These are phyloP conservation scores for Staurois parvus DNA, from an alignment of 2,797 vertebrate species.

Conservation along the genomic window DNA sequence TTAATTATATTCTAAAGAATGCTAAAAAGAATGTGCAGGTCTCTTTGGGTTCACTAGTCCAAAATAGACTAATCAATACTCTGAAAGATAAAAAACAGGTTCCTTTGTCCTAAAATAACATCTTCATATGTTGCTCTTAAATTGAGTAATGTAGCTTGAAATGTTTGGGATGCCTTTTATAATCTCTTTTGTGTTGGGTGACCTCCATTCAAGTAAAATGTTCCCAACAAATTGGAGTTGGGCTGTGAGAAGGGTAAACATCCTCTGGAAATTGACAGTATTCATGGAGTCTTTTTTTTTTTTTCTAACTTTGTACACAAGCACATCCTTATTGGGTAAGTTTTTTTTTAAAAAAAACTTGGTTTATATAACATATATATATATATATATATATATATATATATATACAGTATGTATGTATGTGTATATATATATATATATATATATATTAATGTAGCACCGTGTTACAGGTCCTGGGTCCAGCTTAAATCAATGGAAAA, in stretches of 20 bases:
- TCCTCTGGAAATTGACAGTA: too few relatives aligned
- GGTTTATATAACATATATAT: too few relatives aligned
- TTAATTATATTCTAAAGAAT: constrained; percentile 19
- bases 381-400: too few relatives aligned
- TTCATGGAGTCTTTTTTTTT: too few relatives aligned
- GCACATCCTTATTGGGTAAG: too few relatives aligned
- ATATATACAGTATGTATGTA: too few relatives aligned
- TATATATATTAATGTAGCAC: too few relatives aligned
- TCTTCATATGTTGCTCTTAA: background rate
- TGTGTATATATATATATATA: too few relatives aligned
- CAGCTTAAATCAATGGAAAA: too few relatives aligned
- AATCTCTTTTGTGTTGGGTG: constrained; percentile 37
- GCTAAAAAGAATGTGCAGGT: background rate
- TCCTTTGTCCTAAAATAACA: constrained; percentile 23
- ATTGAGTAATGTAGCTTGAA: constrained; percentile 37
- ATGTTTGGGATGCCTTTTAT: constrained; percentile 40
- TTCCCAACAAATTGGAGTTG: constrained; percentile 6
- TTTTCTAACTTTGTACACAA: too few relatives aligned
- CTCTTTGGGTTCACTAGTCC: background rate
- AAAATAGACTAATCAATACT: background rate
- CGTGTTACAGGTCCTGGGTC: too few relatives aligned
- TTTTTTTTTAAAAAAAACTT: too few relatives aligned
- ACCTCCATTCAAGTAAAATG: background rate
- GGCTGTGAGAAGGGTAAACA: background rate
- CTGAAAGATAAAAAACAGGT: background rate